Percentiles rank a stretch among this genome's conserved stretches.
phyloP scores from a whole-genome alignment of 2,888 invertebrate genomes.

The Orthosia gracilis region DNA sequence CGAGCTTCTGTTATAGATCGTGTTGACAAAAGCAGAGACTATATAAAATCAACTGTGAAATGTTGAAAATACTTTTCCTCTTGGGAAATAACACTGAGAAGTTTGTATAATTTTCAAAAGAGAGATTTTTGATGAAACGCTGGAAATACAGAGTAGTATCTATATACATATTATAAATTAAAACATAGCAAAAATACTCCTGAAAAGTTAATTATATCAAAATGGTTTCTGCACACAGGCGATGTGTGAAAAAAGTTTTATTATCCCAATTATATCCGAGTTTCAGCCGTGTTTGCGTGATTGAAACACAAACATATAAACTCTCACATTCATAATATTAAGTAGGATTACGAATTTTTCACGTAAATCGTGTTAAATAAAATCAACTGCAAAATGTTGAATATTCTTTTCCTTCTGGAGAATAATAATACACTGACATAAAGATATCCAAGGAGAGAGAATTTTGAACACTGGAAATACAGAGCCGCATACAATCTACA shows the following conservation, averaged over 20 bases:
- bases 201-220: slow-evolving; percentile 30
- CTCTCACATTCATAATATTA: too few relatives aligned
- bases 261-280: too few relatives aligned
- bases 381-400: not conserved
- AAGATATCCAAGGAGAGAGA: not conserved
- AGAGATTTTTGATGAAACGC: not conserved
- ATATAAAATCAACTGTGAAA: not conserved
- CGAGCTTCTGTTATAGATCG: not conserved
- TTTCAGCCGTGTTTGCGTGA: too few relatives aligned
- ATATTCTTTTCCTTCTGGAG: not conserved
- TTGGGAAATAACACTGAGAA: not conserved
- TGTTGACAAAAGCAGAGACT: not conserved
- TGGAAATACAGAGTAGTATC: not conserved
- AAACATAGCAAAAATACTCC: not conserved
- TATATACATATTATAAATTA: not conserved
- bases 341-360: too few relatives aligned
- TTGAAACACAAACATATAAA: too few relatives aligned
- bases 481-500: not conserved
- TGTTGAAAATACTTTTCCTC: not conserved
- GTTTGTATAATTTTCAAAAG: not conserved
- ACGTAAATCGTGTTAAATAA: not conserved
- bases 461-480: not conserved
- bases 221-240: not conserved
- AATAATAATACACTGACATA: slow-evolving; percentile 19
- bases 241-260: too few relatives aligned